These are phyloP conservation scores for Plebejus melissa DNA, from an alignment of 2,888 invertebrate genomes.

Conservation along the genomic window DNA sequence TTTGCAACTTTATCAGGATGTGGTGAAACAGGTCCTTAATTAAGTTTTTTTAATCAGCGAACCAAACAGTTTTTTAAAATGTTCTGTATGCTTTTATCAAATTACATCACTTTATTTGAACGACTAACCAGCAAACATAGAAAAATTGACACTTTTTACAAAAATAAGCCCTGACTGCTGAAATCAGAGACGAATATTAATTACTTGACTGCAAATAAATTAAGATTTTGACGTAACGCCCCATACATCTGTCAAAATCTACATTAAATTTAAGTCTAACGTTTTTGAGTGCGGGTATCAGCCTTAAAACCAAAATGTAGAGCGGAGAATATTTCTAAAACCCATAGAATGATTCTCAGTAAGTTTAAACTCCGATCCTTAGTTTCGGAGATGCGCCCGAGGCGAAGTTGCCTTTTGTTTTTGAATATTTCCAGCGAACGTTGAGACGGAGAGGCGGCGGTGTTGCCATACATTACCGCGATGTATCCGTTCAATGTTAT, in stretches of 20 bases:
- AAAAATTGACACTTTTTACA: neutral
- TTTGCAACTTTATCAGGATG: too few relatives aligned
- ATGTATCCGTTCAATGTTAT: neutral
- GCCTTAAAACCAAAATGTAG: neutral
- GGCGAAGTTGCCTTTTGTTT: neutral
- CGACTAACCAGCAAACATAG: neutral
- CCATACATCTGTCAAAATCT: too few relatives aligned
- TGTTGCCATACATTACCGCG: slow-evolving; percentile 18
- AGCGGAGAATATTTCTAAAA: neutral
- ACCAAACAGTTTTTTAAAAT: too few relatives aligned
- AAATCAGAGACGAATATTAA: too few relatives aligned
- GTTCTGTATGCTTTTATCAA: neutral
- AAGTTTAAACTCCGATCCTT: neutral
- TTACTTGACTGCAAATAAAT: too few relatives aligned
- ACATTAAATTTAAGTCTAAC: too few relatives aligned
- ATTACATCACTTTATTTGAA: neutral
- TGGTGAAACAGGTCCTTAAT: too few relatives aligned
- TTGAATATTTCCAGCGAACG: neutral
- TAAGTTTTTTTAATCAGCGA: too few relatives aligned
- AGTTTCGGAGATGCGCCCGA: slow-evolving; percentile 12
- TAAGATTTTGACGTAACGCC: too few relatives aligned
- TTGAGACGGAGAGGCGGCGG: slow-evolving; percentile 12
- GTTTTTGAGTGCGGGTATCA: too few relatives aligned
- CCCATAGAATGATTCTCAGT: neutral
- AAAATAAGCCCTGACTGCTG: neutral